Evolutionary conservation across 2,888 invertebrate genomes (phyloP).

Genomic region (Gandaritis pyraliata): DNA sequence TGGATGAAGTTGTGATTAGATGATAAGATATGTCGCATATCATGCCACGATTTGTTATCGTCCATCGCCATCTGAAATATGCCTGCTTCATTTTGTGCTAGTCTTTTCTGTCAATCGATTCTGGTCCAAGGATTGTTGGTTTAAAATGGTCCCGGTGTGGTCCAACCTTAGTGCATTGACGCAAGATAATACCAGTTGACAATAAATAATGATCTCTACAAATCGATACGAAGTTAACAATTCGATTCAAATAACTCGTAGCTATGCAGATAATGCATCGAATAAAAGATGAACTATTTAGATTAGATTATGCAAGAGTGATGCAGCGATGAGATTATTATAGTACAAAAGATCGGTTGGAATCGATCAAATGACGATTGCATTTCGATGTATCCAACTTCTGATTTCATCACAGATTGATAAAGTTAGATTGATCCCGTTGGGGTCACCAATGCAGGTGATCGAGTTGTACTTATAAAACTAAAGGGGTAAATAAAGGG

Average conservation of each 20-base stretch:
- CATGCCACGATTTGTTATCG: no score
- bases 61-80: no score
- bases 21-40: no score
- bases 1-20: no score
- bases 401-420: neutral
- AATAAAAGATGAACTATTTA: slow-evolving; percentile 7
- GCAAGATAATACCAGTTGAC: slow-evolving; percentile 16
- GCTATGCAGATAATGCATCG: slow-evolving; percentile 12
- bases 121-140: no score
- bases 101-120: no score
- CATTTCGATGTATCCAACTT: neutral
- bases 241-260: slow-evolving; percentile 18
- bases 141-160: neutral
- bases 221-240: slow-evolving; percentile 20
- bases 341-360: slow-evolving; percentile 6
- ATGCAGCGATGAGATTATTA: slow-evolving; percentile 7
- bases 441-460: no score
- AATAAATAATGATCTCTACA: slow-evolving; percentile 28
- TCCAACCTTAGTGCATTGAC: slow-evolving; percentile 1
- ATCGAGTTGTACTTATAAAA: neutral
- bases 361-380: slow-evolving; percentile 4
- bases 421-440: neutral
- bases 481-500: no score
- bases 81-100: no score
- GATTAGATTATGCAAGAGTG: slow-evolving; percentile 8